Conservation (phyloP, 2,888 invertebrate species). For the Pteria penguin region DNA sequence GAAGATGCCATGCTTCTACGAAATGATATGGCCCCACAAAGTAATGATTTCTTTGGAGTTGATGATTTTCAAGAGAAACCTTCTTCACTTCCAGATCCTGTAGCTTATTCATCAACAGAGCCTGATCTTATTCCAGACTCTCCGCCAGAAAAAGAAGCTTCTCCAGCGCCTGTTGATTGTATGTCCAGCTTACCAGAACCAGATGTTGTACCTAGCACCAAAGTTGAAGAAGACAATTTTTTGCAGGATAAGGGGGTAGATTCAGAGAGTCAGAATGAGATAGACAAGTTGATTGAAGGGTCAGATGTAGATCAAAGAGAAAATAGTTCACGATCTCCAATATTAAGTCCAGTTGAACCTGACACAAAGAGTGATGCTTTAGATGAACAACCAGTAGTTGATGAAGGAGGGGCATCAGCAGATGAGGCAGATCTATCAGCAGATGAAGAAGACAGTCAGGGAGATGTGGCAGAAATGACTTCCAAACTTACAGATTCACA, state of each 20-base stretch:
- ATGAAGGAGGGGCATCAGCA: slow-evolving; percentile 37
- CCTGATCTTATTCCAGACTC: slow-evolving; percentile 60
- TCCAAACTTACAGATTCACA: slow-evolving; percentile 11
- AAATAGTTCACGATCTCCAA: slow-evolving; percentile 23
- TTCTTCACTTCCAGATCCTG: slow-evolving; percentile 71
- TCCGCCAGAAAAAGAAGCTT: slow-evolving; percentile 11
- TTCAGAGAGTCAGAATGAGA: not conserved
- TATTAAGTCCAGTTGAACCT: slow-evolving; percentile 11
- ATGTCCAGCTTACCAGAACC: slow-evolving; percentile 16
- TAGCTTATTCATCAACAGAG: slow-evolving; percentile 64
- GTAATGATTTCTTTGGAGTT: slow-evolving; percentile 50
- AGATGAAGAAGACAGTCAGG: slow-evolving; percentile 39
- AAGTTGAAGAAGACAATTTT: not conserved
- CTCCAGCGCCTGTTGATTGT: not conserved
- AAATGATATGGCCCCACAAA: slow-evolving; percentile 19
- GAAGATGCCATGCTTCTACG: slow-evolving; percentile 43
- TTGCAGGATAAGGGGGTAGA: not conserved
- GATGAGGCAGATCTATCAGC: slow-evolving; percentile 37
- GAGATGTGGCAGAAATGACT: slow-evolving; percentile 30
- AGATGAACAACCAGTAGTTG: slow-evolving; percentile 24
- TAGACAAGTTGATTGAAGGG: slow-evolving; percentile 1
- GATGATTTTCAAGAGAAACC: slow-evolving; percentile 55
- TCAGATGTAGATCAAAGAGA: slow-evolving; percentile 25
- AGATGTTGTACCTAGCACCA: slow-evolving; percentile 38
- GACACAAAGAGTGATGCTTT: slow-evolving; percentile 21